Evolutionary conservation across 2,113 vertebrate genomes (phyloP).

Genomic region (Crotalus helleri): DNA sequence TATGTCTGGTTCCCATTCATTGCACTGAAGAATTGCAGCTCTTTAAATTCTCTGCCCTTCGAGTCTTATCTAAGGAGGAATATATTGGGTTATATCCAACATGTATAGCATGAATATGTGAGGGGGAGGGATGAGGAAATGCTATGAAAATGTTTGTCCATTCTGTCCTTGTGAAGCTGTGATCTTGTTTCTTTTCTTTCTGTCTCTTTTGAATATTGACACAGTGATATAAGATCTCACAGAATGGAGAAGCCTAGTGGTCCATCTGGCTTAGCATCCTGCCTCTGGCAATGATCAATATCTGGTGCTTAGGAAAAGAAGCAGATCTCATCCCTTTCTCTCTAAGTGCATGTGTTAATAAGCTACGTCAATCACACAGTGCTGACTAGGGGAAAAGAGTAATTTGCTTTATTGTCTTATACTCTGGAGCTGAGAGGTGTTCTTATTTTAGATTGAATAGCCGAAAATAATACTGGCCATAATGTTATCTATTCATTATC

Average conservation of each 20-base stretch:
- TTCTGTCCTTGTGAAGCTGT: background rate
- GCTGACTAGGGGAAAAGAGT: background rate
- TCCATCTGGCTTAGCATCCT: background rate
- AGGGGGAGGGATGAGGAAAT: background rate
- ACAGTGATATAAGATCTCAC: background rate
- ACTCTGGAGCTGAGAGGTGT: background rate
- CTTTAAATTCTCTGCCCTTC: background rate
- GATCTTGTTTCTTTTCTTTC: background rate
- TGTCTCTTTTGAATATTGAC: background rate
- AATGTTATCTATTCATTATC: slow-evolving; percentile 1
- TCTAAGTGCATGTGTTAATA: slow-evolving; percentile 6
- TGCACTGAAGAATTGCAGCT: no score
- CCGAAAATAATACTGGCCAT: background rate
- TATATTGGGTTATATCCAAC: background rate
- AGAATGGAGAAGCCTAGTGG: accelerated
- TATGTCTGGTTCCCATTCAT: background rate
- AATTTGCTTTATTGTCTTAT: slow-evolving; percentile 17
- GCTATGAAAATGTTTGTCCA: background rate
- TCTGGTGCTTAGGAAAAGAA: slow-evolving; percentile 17
- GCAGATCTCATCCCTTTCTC: background rate
- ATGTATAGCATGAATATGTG: background rate
- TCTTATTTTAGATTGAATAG: background rate
- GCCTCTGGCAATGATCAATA: slow-evolving; percentile 44
- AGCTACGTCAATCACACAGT: slow-evolving; percentile 15
- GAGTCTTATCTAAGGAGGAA: background rate